A percentile compares a stretch with the other conserved stretches of the same genome.
Conservation (phyloP, 30 jellyfish, hydroid and myxozoan genomes). For the Aurelia coerulea region DNA sequence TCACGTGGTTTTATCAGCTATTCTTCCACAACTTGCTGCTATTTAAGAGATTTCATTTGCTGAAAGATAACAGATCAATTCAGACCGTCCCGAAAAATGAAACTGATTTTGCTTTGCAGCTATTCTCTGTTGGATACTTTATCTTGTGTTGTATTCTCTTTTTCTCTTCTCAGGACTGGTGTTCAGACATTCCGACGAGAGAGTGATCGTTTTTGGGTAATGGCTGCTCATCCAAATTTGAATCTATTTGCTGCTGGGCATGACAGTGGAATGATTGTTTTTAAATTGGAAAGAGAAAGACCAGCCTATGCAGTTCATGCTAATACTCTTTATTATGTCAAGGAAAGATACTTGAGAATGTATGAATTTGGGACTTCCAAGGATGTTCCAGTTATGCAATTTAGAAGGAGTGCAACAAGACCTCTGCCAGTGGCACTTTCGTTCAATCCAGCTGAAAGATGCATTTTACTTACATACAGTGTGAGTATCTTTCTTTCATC, state of each 20-base stretch:
- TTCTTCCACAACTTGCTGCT: no score
- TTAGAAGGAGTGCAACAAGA: constrained; percentile 83
- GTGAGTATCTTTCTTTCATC: background rate
- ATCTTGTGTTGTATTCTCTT: no score
- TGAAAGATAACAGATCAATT: no score
- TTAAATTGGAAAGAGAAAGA: constrained; percentile 91
- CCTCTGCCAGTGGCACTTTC: constrained; percentile 85
- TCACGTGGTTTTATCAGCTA: no score
- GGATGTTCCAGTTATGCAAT: constrained; percentile 94
- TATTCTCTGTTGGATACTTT: no score
- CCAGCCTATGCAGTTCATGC: constrained; percentile 97
- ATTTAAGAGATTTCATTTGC: no score
- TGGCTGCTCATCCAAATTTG: constrained; percentile 95
- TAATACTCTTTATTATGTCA: constrained; percentile 90
- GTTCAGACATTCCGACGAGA: constrained; percentile 96
- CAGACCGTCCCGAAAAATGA: no score
- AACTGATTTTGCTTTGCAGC: no score
- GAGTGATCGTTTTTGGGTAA: constrained; percentile 92
- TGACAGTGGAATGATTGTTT: constrained; percentile 97
- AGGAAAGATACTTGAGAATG: constrained; percentile 92
- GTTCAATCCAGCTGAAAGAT: constrained; percentile 93
- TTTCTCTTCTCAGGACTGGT: constrained; percentile 67
- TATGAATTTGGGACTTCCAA: constrained; percentile 94
- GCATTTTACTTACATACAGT: constrained; percentile 77
- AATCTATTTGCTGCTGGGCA: constrained; percentile 98